phyloP scores from a whole-genome alignment of 2,797 vertebrate genomes.

The Parambassis ranga region DNA sequence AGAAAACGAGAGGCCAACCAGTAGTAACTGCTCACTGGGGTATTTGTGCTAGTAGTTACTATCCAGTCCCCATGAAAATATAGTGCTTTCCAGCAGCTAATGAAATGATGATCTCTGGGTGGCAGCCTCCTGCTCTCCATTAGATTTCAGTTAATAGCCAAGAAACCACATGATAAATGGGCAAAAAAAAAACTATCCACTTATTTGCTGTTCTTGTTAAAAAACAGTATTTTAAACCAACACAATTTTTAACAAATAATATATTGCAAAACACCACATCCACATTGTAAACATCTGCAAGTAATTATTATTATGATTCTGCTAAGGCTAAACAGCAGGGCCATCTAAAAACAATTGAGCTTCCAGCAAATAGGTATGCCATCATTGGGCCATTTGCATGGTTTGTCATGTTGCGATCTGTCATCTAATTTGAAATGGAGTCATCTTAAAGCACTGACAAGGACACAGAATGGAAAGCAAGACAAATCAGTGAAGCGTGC shows the following conservation, averaged over 20 bases:
- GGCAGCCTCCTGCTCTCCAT: constrained; percentile 65
- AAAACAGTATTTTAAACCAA: background rate
- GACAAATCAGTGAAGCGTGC: constrained; percentile 46
- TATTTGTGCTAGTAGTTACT: constrained; percentile 74
- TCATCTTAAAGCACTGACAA: constrained; percentile 71
- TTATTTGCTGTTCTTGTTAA: background rate
- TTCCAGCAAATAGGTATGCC: constrained; percentile 42
- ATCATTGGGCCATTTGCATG: constrained; percentile 68
- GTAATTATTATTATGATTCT: background rate
- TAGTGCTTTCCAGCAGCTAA: constrained; percentile 64
- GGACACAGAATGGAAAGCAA: constrained; percentile 55
- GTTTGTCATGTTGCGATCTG: constrained; percentile 63
- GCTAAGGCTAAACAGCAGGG: constrained; percentile 15
- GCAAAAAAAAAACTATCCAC: background rate
- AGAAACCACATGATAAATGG: constrained; percentile 34
- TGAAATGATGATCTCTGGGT: constrained; percentile 72
- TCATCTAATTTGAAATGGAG: constrained; percentile 74
- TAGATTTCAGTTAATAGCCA: constrained; percentile 70
- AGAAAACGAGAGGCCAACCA: constrained; percentile 55
- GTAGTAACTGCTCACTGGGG: constrained; percentile 70
- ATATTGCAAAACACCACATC: background rate
- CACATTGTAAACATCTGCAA: constrained; percentile 19
- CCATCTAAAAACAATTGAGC: constrained; percentile 53
- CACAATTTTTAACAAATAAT: background rate
- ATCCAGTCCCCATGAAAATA: constrained; percentile 72